A percentile compares a stretch with the other conserved stretches of the same genome.
Conservation (phyloP, 2,888 invertebrate species). For the Drosophila subquinaria region DNA sequence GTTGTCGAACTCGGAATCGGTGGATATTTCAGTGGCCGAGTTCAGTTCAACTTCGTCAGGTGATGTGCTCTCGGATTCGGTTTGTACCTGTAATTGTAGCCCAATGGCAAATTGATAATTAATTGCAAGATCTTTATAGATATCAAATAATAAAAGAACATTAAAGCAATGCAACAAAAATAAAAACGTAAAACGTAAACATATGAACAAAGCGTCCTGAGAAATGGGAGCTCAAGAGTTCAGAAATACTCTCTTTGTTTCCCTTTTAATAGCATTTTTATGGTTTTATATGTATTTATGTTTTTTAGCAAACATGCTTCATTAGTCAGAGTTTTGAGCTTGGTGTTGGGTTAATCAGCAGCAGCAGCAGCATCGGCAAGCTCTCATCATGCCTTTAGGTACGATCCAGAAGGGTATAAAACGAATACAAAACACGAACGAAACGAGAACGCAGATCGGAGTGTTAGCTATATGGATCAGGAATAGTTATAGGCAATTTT, state of each 20-base stretch:
- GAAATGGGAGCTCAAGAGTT: slow-evolving; percentile 30
- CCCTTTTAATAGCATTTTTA: slow-evolving; percentile 15
- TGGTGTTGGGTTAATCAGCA: slow-evolving; percentile 60
- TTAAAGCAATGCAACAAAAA: slow-evolving; percentile 43
- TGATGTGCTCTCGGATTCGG: slow-evolving; percentile 88
- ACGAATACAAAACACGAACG: slow-evolving; percentile 48
- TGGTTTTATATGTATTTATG: not conserved
- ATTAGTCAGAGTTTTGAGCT: slow-evolving; percentile 57
- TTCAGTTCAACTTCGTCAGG: slow-evolving; percentile 91
- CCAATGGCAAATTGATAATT: slow-evolving; percentile 12
- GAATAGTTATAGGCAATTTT: slow-evolving; percentile 15
- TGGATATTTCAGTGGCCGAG: slow-evolving; percentile 96
- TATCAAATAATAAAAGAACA: slow-evolving; percentile 16
- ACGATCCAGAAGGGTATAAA: slow-evolving; percentile 85
- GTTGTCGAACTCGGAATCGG: slow-evolving; percentile 96
- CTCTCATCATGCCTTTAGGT: slow-evolving; percentile 82
- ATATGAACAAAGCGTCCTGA: slow-evolving; percentile 49
- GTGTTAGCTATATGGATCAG: slow-evolving; percentile 35
- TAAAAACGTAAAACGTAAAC: slow-evolving; percentile 33
- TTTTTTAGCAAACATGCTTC: slow-evolving; percentile 54
- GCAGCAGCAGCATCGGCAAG: slow-evolving; percentile 32
- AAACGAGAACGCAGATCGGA: slow-evolving; percentile 45
- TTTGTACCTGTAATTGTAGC: slow-evolving; percentile 87
- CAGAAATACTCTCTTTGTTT: slow-evolving; percentile 24
- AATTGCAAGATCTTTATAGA: not conserved